Evolutionary conservation across 1,140 invertebrate genomes (phyloP), one percentile per base, ranked within the genome.

Genomic region (Nasonia longicornis): DNA sequence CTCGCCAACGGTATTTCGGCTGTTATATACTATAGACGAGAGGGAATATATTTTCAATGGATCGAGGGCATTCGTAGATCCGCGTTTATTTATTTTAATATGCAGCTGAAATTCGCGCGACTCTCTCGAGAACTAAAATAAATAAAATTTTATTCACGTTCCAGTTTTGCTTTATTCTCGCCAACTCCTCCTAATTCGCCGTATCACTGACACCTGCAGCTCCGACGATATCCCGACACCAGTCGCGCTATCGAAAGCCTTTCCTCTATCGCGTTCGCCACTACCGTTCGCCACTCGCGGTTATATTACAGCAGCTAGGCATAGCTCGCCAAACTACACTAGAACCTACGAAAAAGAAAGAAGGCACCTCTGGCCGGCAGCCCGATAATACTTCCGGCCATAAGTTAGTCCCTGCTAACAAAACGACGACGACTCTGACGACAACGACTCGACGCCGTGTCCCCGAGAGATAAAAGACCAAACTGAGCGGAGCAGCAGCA

Each of bases 351-450:
- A 58, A 58, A n/a, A 58, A 20, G 16, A 58, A 20, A 58, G 16
- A 58, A 48, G 14, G 52, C 52, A 7, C 16, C n/a, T 67, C 22
- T 14, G 64, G 38, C 22, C n/a, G 77, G 73, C 71, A 74, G 71
- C 58, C 81, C 82, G 84, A 86, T 86, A 86, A 85, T 84, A 86
- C 85, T 86, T 87, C 85, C 85, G 85, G 85, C 83, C 83, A 84
- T 86, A 85, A 87, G 67, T 86, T 82, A 85, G 83, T 83, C 10
- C 31, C 7, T 26, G 26, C 52, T 74, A 45, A 45, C 38, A 72
- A 48, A 72, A 67, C 22, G 64, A 67, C 29, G 64, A 35, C 31
- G 3, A 31, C 64, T 31, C 64, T 2, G 64, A 67, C 64, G 64
- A 67, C 64, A 67, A 31, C 64, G 64, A 67, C 52, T 58, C 31